Conservation (phyloP, 2,797 vertebrate species). For the Mycteria americana region DNA sequence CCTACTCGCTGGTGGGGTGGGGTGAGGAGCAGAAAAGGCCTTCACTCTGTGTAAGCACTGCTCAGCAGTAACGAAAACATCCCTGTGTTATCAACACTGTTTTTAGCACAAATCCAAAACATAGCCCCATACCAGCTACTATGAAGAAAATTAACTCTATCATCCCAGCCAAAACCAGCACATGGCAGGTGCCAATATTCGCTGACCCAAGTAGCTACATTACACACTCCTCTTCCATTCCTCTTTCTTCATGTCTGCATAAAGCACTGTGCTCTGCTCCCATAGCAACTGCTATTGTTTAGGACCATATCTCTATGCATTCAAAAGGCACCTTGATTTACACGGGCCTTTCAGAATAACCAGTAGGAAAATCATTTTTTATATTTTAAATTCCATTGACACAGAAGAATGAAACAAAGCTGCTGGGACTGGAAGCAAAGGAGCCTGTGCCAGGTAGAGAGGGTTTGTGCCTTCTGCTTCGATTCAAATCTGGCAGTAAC, state of each 20-base stretch:
- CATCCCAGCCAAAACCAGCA: no score
- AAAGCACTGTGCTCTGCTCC: background rate
- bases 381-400: background rate
- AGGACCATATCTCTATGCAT: background rate
- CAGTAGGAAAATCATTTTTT: background rate
- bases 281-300: slow-evolving; percentile 41
- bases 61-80: no score
- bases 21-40: no score
- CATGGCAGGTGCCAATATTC: no score
- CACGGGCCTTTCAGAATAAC: background rate
- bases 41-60: no score
- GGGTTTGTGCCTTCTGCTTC: background rate
- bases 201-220: no score
- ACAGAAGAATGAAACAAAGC: slow-evolving; percentile 3
- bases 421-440: background rate
- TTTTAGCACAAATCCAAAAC: no score
- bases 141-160: no score
- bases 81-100: no score
- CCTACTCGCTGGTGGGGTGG: no score
- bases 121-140: no score
- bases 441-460: background rate
- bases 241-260: background rate
- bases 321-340: slow-evolving; percentile 35
- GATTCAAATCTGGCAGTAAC: background rate
- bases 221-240: background rate